phyloP scores from a whole-genome alignment of 2,113 vertebrate genomes.

The Cyanoramphus novaezelandiae region DNA sequence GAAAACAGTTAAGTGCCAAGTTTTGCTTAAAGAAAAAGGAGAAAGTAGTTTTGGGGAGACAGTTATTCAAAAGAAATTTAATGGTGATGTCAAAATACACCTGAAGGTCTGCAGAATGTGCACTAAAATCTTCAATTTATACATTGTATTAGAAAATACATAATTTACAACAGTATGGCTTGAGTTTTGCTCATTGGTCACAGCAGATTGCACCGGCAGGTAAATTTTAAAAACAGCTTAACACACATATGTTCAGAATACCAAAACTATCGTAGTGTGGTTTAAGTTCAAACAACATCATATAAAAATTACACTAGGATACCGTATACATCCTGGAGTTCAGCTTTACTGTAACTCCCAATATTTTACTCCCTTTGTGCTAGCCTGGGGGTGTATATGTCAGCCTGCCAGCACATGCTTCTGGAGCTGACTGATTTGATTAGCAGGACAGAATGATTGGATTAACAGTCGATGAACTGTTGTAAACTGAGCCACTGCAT shows the following conservation, averaged over 20 bases:
- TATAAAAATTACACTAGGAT: background rate
- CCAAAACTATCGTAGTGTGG: background rate
- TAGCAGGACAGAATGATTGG: constrained; percentile 33
- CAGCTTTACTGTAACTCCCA: background rate
- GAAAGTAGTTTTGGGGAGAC: background rate
- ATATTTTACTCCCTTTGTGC: accelerated
- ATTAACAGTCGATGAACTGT: constrained; percentile 22
- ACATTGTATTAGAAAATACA: background rate
- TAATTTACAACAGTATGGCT: background rate
- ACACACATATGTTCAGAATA: background rate
- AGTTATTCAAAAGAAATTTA: background rate
- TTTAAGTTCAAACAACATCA: background rate
- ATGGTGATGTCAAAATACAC: background rate
- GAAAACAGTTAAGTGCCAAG: background rate
- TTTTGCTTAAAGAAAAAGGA: background rate
- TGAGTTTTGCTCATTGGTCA: background rate
- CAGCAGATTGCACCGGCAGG: background rate
- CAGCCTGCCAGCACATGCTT: background rate
- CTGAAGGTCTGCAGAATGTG: background rate
- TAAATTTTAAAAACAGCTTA: background rate
- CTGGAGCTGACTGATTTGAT: constrained; percentile 4
- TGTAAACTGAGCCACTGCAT: constrained; percentile 8
- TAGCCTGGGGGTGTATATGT: background rate
- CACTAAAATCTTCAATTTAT: background rate
- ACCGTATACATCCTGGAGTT: background rate